A percentile compares a stretch with the other conserved stretches of the same genome.
These are phyloP conservation scores for Neoarius graeffei DNA, from an alignment of 2,113 vertebrate species.

Conservation along the genomic window DNA sequence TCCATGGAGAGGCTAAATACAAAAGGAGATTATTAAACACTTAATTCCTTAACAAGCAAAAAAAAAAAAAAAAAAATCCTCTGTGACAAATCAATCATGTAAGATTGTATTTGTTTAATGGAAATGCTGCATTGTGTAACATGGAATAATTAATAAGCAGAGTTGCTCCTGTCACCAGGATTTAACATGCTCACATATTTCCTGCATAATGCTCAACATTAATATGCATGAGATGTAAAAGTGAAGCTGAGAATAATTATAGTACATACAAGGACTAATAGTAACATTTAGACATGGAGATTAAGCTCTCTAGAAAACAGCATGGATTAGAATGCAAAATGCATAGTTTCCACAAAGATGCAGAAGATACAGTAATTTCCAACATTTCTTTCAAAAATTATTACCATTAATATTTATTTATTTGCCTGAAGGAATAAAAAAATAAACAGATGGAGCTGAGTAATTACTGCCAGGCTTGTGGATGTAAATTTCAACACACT, in stretches of 20 bases:
- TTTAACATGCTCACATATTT: slow-evolving; percentile 15
- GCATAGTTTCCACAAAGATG: background rate
- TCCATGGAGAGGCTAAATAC: slow-evolving; percentile 90
- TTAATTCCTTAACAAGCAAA: no score
- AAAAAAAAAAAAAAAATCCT: background rate
- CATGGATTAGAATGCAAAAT: background rate
- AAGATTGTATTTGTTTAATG: background rate
- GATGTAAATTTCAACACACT: background rate
- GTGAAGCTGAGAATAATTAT: background rate
- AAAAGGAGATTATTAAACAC: background rate
- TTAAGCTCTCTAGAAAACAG: background rate
- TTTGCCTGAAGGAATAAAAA: background rate
- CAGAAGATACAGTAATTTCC: background rate
- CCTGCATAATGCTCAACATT: slow-evolving; percentile 13
- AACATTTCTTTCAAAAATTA: background rate
- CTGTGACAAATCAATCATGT: background rate
- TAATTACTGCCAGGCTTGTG: slow-evolving; percentile 1
- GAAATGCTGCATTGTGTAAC: background rate
- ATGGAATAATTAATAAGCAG: background rate
- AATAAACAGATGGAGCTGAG: slow-evolving; percentile 4
- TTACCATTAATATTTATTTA: background rate
- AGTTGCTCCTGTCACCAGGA: background rate
- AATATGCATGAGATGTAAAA: slow-evolving; percentile 20
- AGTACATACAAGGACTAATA: background rate
- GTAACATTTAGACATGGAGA: slow-evolving; percentile 11